Percentiles rank a stretch among this genome's conserved stretches.
These are phyloP conservation scores for Bufo bufo DNA, from an alignment of 2,113 vertebrate genomes.

Conservation along the genomic window DNA sequence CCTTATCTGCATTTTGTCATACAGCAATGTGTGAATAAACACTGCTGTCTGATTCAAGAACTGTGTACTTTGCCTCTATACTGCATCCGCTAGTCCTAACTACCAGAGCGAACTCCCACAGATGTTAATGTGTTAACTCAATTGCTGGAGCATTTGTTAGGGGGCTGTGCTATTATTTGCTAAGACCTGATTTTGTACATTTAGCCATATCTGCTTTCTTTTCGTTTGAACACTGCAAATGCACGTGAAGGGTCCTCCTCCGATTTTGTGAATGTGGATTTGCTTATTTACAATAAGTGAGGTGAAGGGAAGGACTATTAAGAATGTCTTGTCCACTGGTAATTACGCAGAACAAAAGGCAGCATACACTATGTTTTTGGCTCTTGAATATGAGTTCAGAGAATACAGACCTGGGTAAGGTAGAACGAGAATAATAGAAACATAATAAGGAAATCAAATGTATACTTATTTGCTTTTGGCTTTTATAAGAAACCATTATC, in stretches of 20 bases:
- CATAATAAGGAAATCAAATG: conserved; percentile 44
- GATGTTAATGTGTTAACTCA: conserved; percentile 36
- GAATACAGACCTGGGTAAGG: conserved; percentile 21
- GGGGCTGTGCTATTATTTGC: conserved; percentile 29
- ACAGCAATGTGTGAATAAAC: no score
- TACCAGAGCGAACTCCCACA: no score
- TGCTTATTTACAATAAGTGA: conserved; percentile 37
- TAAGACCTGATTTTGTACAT: conserved; percentile 35
- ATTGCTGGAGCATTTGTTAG: conserved; percentile 44
- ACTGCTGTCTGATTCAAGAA: no score
- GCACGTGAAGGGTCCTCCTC: conserved; percentile 42
- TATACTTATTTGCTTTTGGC: conserved; percentile 46
- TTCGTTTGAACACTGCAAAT: background rate
- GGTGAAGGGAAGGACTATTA: background rate
- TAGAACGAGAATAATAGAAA: conserved; percentile 40
- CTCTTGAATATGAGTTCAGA: background rate
- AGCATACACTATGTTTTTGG: conserved; percentile 2
- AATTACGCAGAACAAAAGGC: conserved; percentile 46
- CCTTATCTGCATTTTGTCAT: no score
- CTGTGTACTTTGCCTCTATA: no score
- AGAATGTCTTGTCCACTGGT: conserved; percentile 11
- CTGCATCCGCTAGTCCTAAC: no score
- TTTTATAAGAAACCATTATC: conserved; percentile 30
- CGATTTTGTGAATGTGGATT: conserved; percentile 15
- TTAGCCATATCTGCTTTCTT: conserved; percentile 40